Conservation (phyloP, 2,888 invertebrate species). For the Drosophila tanythrix region DNA sequence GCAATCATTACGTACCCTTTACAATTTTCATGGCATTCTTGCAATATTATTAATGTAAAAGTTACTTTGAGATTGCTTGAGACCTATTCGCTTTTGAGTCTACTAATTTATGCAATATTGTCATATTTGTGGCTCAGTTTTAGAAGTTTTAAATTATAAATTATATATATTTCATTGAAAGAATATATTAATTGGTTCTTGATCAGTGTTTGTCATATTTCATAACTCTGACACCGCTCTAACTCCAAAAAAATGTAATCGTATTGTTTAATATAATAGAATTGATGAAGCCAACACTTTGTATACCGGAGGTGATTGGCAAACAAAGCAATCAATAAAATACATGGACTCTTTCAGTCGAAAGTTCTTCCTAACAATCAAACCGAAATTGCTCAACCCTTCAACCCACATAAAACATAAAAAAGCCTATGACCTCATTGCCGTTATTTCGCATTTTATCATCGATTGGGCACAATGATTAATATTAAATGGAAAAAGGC, state of each 20-base stretch:
- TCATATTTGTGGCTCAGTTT: not conserved
- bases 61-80: not conserved
- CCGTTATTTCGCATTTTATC: not conserved
- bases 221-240: not conserved
- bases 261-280: constrained; percentile 9
- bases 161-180: not conserved
- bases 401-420: constrained; percentile 7
- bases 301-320: not conserved
- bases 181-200: not conserved
- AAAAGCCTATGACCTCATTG: not conserved
- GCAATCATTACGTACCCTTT: not conserved
- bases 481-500: not conserved
- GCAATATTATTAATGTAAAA: not conserved
- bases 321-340: constrained; percentile 14
- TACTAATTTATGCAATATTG: not conserved
- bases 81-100: not conserved
- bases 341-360: not conserved
- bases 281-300: not conserved
- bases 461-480: not conserved
- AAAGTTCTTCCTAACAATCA: constrained; percentile 7
- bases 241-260: not conserved
- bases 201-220: not conserved
- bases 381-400: not conserved
- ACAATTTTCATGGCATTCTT: not conserved
- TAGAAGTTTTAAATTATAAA: too few relatives aligned